Conservation (phyloP, 2,888 invertebrate genomes). For the Euplexia lucipara region DNA sequence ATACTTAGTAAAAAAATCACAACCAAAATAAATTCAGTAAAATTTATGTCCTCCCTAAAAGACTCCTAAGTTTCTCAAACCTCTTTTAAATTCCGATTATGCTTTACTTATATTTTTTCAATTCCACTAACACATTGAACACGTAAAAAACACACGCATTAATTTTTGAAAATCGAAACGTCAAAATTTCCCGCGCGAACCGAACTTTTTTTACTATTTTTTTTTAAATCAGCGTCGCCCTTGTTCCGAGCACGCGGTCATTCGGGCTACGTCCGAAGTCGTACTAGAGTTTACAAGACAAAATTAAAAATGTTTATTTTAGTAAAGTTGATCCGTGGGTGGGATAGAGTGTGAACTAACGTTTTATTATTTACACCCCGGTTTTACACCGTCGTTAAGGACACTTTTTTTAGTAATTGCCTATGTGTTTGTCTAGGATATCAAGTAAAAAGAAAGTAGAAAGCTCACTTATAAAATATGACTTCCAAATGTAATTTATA, state of each 20-base stretch:
- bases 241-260: constrained; percentile 54
- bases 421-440: background rate
- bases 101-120: background rate
- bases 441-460: background rate
- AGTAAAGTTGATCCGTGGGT: constrained; percentile 72
- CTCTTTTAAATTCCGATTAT: background rate
- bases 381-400: constrained; percentile 38
- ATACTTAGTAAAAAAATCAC: background rate
- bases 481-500: constrained; percentile 22
- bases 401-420: background rate
- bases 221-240: constrained; percentile 39
- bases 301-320: constrained; percentile 79
- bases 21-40: background rate
- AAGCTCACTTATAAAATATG: constrained; percentile 17
- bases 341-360: constrained; percentile 67
- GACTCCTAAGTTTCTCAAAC: too few relatives aligned
- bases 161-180: constrained; percentile 18
- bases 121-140: constrained; percentile 21
- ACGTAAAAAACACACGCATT: constrained; percentile 1
- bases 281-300: constrained; percentile 67
- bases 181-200: constrained; percentile 56
- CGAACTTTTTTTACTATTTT: constrained; percentile 27
- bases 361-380: constrained; percentile 62
- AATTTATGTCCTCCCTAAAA: background rate
- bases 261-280: constrained; percentile 62